These are phyloP conservation scores for Cryptoleucopteryx plumbea DNA, from an alignment of 2,113 vertebrate species.

Conservation along the genomic window DNA sequence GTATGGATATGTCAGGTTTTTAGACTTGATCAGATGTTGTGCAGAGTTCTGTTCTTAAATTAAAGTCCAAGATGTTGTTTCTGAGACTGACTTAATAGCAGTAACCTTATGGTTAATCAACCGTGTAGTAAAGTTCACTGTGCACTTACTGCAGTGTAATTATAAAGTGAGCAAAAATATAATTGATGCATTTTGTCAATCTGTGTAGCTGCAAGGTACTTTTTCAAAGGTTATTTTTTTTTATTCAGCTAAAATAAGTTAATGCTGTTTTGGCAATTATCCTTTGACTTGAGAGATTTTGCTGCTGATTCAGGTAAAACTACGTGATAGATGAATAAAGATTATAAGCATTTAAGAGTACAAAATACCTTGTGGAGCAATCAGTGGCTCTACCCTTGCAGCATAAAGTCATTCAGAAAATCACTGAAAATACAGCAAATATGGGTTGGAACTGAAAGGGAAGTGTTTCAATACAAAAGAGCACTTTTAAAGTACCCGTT, in stretches of 20 bases:
- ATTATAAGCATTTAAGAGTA: background rate
- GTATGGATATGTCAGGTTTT: background rate
- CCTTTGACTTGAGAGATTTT: conserved; percentile 52
- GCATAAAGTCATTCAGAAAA: background rate
- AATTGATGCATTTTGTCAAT: conserved; percentile 84
- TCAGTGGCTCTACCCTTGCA: background rate
- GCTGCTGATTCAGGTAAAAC: conserved; percentile 48
- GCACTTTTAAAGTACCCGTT: background rate
- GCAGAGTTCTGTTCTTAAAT: background rate
- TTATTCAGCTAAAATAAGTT: conserved; percentile 75
- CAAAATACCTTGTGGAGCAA: background rate
- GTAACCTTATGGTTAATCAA: conserved; percentile 81
- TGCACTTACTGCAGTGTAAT: conserved; percentile 74
- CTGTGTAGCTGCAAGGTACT: conserved; percentile 81
- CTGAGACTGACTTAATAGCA: conserved; percentile 42
- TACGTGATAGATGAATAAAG: background rate
- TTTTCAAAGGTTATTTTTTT: conserved; percentile 80
- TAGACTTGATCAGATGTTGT: background rate
- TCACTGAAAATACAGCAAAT: background rate
- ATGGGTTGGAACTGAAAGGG: background rate
- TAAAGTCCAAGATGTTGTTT: conserved; percentile 35
- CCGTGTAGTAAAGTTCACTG: conserved; percentile 70
- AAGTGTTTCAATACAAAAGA: background rate
- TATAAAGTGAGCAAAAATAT: conserved; percentile 76
- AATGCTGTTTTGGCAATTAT: conserved; percentile 66